phyloP scores from a whole-genome alignment of 2,113 vertebrate genomes.

The Microtus richardsoni region DNA sequence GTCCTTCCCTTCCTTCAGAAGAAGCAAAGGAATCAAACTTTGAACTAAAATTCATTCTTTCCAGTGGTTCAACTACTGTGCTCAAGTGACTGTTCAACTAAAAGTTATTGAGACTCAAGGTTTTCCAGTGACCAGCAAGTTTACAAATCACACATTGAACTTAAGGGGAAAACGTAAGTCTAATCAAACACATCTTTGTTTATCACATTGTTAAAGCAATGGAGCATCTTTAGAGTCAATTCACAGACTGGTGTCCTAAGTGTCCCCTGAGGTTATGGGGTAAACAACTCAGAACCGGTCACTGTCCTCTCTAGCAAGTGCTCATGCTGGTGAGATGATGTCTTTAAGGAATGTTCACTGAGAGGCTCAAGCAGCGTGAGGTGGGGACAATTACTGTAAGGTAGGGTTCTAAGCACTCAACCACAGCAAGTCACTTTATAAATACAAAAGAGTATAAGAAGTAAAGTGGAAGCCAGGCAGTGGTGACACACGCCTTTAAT shows the following conservation, averaged over 20 bases:
- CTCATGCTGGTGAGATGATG: not conserved
- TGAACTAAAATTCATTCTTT: slow-evolving; percentile 15
- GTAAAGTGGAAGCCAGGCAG: too few relatives aligned
- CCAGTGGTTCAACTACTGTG: not conserved
- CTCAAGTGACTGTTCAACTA: not conserved
- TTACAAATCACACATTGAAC: slow-evolving; percentile 9
- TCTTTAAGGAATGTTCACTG: not conserved
- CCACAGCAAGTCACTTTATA: not conserved
- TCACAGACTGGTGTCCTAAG: not conserved
- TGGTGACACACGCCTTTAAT: too few relatives aligned
- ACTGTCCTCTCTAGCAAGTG: not conserved
- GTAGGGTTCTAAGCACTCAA: not conserved
- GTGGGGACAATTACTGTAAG: too few relatives aligned
- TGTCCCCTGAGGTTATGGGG: too few relatives aligned
- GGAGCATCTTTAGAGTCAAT: not conserved
- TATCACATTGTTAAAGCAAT: not conserved
- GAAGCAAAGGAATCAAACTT: slow-evolving; percentile 40
- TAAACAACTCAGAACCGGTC: not conserved
- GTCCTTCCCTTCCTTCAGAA: not conserved
- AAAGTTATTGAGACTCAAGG: not conserved
- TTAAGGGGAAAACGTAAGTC: slow-evolving; percentile 24
- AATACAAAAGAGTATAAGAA: not conserved
- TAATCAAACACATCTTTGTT: not conserved
- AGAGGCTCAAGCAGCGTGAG: not conserved
- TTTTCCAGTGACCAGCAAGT: not conserved